phyloP scores from a whole-genome alignment of 2,113 vertebrate species.

The Entomyzon cyanotis region DNA sequence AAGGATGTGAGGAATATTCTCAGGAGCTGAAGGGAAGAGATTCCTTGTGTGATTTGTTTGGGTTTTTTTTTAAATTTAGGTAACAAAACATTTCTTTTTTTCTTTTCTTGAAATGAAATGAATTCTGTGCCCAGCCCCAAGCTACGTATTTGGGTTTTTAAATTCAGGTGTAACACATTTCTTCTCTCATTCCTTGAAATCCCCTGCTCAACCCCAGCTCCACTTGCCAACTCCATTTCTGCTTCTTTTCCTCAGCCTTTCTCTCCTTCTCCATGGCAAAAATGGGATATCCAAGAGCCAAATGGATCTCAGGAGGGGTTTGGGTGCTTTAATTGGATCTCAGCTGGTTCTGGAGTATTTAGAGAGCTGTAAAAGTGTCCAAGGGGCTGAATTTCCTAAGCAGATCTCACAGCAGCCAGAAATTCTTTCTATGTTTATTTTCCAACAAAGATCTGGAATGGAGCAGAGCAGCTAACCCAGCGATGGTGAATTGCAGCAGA shows the following conservation, averaged over 20 bases:
- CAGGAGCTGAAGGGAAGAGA: not conserved
- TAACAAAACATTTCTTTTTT: not conserved
- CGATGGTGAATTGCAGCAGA: not conserved
- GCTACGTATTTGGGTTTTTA: rapidly evolving
- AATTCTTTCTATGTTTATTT: not conserved
- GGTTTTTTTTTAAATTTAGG: not conserved
- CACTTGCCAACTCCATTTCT: too few species aligned
- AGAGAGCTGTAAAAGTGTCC: not conserved
- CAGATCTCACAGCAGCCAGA: not conserved
- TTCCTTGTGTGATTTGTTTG: not conserved
- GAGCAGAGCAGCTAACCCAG: not conserved
- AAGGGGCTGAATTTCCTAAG: not conserved
- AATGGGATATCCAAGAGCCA: too few species aligned
- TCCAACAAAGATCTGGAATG: not conserved
- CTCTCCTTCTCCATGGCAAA: too few species aligned
- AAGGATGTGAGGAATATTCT: not conserved
- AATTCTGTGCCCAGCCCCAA: not conserved
- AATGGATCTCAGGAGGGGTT: not conserved
- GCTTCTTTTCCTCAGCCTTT: too few species aligned
- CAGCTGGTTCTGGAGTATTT: not conserved
- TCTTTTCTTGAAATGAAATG: not conserved
- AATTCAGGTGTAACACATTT: not conserved
- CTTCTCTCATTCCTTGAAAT: not conserved
- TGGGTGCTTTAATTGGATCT: not conserved
- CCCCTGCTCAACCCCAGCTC: not conserved